These are phyloP conservation scores for Austrofundulus limnaeus DNA, from an alignment of 2,113 vertebrate genomes.

Conservation along the genomic window DNA sequence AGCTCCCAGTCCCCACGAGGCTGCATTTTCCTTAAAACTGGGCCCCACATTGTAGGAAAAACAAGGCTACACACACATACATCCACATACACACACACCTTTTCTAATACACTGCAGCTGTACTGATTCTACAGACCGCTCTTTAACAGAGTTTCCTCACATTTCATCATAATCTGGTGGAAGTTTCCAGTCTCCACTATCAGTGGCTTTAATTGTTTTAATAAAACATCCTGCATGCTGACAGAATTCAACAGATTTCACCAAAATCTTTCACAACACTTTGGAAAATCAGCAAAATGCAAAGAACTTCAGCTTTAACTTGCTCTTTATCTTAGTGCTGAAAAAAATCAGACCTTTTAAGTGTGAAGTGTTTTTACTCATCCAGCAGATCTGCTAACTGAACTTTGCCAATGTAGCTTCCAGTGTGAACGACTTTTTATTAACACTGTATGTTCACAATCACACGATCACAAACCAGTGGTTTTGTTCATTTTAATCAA, in stretches of 20 bases:
- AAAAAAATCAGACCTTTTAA: background rate
- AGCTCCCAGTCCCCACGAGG: no score
- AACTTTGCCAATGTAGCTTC: no score
- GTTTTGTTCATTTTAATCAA: no score
- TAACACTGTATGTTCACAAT: constrained; percentile 11
- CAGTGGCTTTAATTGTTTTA: constrained; percentile 27
- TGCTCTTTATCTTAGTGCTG: background rate
- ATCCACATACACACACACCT: no score
- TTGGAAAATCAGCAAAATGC: constrained; percentile 17
- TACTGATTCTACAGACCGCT: background rate
- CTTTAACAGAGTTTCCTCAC: constrained; percentile 28
- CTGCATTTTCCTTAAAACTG: no score
- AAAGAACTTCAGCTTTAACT: constrained; percentile 4
- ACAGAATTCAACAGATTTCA: constrained; percentile 13
- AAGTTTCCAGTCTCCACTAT: constrained; percentile 22
- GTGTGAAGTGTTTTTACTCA: background rate
- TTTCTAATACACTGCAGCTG: background rate
- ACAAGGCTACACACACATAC: no score
- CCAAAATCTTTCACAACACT: constrained; percentile 11
- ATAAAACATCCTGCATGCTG: constrained; percentile 2
- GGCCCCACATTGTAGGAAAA: no score
- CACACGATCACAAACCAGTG: no score
- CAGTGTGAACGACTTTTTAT: constrained; percentile 19
- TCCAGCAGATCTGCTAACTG: constrained; percentile 5
- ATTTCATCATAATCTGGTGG: constrained; percentile 42